phyloP scores from a whole-genome alignment of 2,113 vertebrate species.

The Myrmophylax atrothorax region DNA sequence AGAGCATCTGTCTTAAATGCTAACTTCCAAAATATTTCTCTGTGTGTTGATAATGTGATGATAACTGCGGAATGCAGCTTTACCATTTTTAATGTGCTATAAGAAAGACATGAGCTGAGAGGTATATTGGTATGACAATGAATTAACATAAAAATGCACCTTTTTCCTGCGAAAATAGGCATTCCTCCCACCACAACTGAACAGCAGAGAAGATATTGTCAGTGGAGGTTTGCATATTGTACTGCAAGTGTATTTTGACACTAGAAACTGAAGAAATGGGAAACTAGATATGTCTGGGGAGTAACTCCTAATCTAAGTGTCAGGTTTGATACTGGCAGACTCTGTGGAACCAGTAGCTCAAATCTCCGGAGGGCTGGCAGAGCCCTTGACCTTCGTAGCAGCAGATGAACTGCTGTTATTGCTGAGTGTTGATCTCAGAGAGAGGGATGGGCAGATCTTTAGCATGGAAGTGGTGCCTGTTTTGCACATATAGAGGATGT shows the following conservation, averaged over 20 bases:
- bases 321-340: constrained; percentile 61
- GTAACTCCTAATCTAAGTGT: constrained; percentile 62
- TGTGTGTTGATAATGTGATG: neutral
- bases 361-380: neutral
- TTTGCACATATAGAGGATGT: neutral
- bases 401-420: neutral
- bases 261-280: constrained; percentile 65
- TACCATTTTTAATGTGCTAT: neutral
- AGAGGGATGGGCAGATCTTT: neutral
- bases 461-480: neutral
- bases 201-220: neutral
- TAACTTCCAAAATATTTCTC: constrained; percentile 12
- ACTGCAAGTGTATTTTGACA: constrained; percentile 66
- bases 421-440: neutral
- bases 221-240: constrained; percentile 43
- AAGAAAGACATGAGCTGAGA: neutral
- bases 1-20: neutral
- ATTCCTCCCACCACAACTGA: neutral
- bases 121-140: neutral
- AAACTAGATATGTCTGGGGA: constrained; percentile 60
- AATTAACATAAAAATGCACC: neutral
- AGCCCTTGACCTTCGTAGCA: constrained; percentile 50
- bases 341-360: constrained; percentile 59
- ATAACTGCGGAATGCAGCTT: neutral
- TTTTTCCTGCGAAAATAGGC: neutral